Evolutionary conservation across 30 jellyfish, hydroid and myxozoan genomes (phyloP).

Genomic region (Hydra vulgaris): DNA sequence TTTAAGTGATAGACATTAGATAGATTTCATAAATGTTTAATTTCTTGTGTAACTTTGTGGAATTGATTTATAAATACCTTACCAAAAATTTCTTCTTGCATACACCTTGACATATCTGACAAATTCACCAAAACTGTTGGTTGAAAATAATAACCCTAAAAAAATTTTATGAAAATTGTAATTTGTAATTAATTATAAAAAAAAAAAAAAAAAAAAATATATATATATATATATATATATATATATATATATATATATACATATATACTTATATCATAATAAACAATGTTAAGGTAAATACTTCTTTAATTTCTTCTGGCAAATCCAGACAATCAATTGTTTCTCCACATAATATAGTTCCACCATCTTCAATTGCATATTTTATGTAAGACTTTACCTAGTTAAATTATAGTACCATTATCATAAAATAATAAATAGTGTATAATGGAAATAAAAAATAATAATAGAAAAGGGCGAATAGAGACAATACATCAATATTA

Average conservation of each 20-base stretch:
- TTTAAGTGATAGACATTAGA: too few species aligned
- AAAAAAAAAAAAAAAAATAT: too few species aligned
- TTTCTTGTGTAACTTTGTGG: not conserved
- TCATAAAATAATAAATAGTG: not conserved
- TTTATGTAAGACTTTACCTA: constrained; percentile 48
- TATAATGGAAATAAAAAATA: too few species aligned
- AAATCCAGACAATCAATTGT: constrained; percentile 41
- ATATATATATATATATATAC: too few species aligned
- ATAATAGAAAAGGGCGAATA: too few species aligned
- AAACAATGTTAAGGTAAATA: not conserved
- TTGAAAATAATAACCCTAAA: constrained; percentile 63
- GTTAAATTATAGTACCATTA: not conserved
- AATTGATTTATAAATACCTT: not conserved
- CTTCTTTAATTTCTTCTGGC: constrained; percentile 62
- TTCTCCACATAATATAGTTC: constrained; percentile 78
- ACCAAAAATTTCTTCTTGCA: constrained; percentile 96
- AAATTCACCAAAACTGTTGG: constrained; percentile 67
- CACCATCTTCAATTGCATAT: constrained; percentile 63
- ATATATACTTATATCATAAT: too few species aligned
- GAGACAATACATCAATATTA: too few species aligned
- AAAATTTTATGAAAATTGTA: not conserved
- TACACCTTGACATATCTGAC: constrained; percentile 50
- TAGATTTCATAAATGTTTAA: too few species aligned
- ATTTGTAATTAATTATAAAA: not conserved
- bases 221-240: too few species aligned